Conservation (phyloP, 1,140 invertebrate genomes). For the Drosophila varians region DNA sequence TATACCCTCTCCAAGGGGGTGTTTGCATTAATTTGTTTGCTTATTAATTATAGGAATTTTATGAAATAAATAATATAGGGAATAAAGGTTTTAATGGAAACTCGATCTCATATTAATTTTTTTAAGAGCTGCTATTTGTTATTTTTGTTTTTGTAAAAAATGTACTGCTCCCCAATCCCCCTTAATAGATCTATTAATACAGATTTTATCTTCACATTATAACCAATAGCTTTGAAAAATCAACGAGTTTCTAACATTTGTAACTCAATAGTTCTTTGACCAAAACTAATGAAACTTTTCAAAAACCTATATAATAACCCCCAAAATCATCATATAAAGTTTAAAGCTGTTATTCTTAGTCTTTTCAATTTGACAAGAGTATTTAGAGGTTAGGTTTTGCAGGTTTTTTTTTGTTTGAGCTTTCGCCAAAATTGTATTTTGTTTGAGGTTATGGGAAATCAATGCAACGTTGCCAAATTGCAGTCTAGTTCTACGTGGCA, state of each 20-base stretch:
- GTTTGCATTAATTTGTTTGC: neutral
- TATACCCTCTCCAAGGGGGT: neutral
- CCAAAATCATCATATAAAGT: neutral
- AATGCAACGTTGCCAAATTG: conserved; percentile 69
- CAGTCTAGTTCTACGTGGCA: conserved; percentile 26
- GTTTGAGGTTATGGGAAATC: conserved; percentile 30
- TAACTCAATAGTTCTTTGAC: neutral
- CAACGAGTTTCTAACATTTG: neutral
- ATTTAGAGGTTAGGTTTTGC: neutral
- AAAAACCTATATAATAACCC: neutral
- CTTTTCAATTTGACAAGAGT: neutral
- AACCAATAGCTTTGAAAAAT: too few relatives aligned
- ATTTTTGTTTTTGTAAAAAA: too few relatives aligned
- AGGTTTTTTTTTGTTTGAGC: conserved; percentile 2
- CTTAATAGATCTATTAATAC: too few relatives aligned
- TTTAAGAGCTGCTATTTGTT: too few relatives aligned
- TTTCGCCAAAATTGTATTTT: neutral
- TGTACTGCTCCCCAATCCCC: too few relatives aligned
- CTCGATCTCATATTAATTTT: too few relatives aligned
- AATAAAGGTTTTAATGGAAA: too few relatives aligned
- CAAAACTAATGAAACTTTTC: neutral
- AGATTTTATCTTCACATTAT: too few relatives aligned
- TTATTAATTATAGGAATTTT: neutral
- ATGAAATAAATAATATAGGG: too few relatives aligned
- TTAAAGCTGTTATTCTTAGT: neutral